Base-by-base conservation (phyloP, 2,888 invertebrate genomes). In the Caradrina kadenii region DNA sequence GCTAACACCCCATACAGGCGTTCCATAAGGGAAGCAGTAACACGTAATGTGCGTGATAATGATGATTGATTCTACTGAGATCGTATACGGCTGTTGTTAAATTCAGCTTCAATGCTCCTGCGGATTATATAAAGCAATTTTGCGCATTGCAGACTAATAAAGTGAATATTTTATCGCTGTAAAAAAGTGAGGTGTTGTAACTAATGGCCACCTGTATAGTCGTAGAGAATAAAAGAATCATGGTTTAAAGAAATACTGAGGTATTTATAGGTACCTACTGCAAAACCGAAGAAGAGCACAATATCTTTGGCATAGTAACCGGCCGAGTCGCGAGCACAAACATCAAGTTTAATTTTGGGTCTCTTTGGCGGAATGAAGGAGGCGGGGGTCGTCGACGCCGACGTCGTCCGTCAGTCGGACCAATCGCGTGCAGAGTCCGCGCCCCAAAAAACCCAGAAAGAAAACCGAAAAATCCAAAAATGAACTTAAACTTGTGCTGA, bases 101-200 rank as follows among this genome's bases (percentile, higher is more conserved):
- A 80, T 56, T 68, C 72, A 49, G 54, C 60, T 56, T 60, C 69
- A 59, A 39, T 72, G 60, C 70, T 74, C 67, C 84, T 83, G 70
- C 73, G 62, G 59, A 71, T 82, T 78, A 74, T 69, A 73, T 67
- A 55, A 80, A 84, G 80, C 81, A 83, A 87, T 80, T 82, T 83
- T 64, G 61, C 82, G 69, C 76, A 63, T 59, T 71, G 71, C 67
- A 73, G 80, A 81, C 73, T 76, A 81, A 81, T 81, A 80, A 76
- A 71, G 60, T 79, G 69, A 78, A 82, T 83, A 81, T 84, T 81
- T 82, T 77, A 84, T 80, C 66, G 45, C 52, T 63, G 45, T 13
- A 26, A 56, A 54, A 64, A 2, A 55, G 11, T 8, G n/a, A n/a
- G 26, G 42, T 62, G 17, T 61, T 55, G 17, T 49, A 31, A 4